Conservation (phyloP, 2,113 vertebrate genomes). For the Ophthalmolycus amberensis region DNA sequence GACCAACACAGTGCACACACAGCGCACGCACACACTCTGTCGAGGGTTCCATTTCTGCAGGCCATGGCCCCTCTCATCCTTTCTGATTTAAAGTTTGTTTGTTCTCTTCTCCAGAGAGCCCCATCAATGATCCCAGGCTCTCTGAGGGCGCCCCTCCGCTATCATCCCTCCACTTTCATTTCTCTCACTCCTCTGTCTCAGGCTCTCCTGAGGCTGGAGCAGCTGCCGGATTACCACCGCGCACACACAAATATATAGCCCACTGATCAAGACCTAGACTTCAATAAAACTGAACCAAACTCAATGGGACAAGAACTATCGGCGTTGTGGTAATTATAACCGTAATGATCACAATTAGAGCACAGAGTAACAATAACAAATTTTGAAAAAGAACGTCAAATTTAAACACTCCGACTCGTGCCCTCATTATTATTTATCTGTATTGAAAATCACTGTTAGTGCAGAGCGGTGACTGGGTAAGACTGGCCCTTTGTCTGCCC, state of each 20-base stretch:
- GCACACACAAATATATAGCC: conserved; percentile 24
- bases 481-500: conserved; percentile 18
- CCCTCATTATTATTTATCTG: conserved; percentile 28
- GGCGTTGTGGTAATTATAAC: not conserved
- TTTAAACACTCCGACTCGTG: conserved; percentile 18
- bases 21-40: conserved; percentile 35
- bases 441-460: conserved; percentile 34
- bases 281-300: conserved; percentile 17
- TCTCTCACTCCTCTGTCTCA: conserved; percentile 71
- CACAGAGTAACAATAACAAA: not conserved
- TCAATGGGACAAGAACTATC: conserved; percentile 1
- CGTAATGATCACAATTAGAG: conserved; percentile 26
- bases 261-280: conserved; percentile 31
- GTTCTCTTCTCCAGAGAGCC: conserved; percentile 80
- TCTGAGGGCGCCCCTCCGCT: conserved; percentile 72
- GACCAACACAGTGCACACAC: conserved; percentile 12
- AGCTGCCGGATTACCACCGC: conserved; percentile 57
- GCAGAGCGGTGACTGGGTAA: conserved; percentile 9
- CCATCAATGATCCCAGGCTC: conserved; percentile 79
- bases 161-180: conserved; percentile 81
- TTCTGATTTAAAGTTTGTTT: conserved; percentile 85
- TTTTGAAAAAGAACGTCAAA: not conserved
- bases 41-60: conserved; percentile 78
- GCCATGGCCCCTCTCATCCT: conserved; percentile 80
- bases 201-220: conserved; percentile 66